Evolutionary conservation across 2,797 vertebrate genomes (phyloP).

Genomic region (Acipenser transmontanus): DNA sequence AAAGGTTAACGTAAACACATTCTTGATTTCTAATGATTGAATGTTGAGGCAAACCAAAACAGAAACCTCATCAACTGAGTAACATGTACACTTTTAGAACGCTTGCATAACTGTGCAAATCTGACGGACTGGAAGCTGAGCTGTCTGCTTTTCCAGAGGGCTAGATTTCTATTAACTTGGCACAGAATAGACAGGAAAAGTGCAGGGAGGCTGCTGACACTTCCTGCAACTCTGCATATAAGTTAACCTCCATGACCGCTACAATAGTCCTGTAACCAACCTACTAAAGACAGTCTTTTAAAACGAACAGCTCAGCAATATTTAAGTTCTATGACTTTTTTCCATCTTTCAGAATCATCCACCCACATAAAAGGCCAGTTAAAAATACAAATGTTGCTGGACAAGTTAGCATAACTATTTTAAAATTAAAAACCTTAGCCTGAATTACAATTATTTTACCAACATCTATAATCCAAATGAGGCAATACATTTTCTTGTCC

Average conservation of each 20-base stretch:
- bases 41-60: no score
- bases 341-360: slow-evolving; percentile 23
- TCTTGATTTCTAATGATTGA: no score
- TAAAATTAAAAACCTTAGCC: no score
- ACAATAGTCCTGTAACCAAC: slow-evolving; percentile 40
- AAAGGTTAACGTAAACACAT: no score
- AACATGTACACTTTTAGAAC: slow-evolving; percentile 25
- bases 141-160: slow-evolving; percentile 41
- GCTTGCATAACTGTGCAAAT: slow-evolving; percentile 47
- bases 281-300: neutral
- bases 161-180: slow-evolving; percentile 54
- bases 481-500: no score
- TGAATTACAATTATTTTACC: no score
- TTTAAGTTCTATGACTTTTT: slow-evolving; percentile 41
- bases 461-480: no score
- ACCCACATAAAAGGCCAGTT: slow-evolving; percentile 12
- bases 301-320: slow-evolving; percentile 25
- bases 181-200: slow-evolving; percentile 55
- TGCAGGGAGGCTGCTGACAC: slow-evolving; percentile 53
- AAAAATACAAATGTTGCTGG: no score
- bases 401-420: no score
- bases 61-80: no score
- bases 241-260: slow-evolving; percentile 55
- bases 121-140: slow-evolving; percentile 42
- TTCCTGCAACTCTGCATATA: slow-evolving; percentile 52